Evolutionary conservation across 2,797 vertebrate species (phyloP).

Genomic region (Thalassophryne amazonica): DNA sequence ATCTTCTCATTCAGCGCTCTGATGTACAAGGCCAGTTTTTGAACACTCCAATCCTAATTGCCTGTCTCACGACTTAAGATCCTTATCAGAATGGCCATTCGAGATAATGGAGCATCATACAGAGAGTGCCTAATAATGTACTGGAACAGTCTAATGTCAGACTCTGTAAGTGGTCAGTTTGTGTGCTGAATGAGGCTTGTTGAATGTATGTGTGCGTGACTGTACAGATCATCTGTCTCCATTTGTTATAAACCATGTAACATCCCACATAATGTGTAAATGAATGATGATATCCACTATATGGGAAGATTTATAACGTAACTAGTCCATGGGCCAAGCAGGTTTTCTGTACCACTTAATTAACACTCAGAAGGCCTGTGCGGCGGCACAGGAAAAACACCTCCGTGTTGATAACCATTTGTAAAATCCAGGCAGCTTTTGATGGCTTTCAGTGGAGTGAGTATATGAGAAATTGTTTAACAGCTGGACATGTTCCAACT

Average conservation of each 20-base stretch:
- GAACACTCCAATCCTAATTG: constrained; percentile 63
- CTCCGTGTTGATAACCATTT: too few species aligned
- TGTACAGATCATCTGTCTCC: constrained; percentile 23
- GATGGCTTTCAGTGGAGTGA: too few species aligned
- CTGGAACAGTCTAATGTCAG: constrained; percentile 50
- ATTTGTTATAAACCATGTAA: constrained; percentile 26
- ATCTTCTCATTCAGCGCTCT: constrained; percentile 47
- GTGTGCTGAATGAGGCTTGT: constrained; percentile 33
- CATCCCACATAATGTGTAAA: constrained; percentile 51
- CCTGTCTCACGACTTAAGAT: constrained; percentile 69
- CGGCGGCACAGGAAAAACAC: too few species aligned
- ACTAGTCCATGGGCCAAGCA: too few species aligned
- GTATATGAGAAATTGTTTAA: too few species aligned
- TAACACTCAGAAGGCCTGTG: too few species aligned
- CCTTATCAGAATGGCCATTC: constrained; percentile 56
- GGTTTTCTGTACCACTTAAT: too few species aligned
- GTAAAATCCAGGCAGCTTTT: too few species aligned
- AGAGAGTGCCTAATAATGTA: constrained; percentile 45
- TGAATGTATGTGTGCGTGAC: not conserved
- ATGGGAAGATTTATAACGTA: too few species aligned
- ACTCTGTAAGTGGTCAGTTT: constrained; percentile 62
- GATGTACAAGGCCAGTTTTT: constrained; percentile 48
- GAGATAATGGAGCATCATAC: constrained; percentile 59
- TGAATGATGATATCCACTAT: too few species aligned
- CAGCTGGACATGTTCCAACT: too few species aligned